phyloP scores from a whole-genome alignment of 2,888 invertebrate genomes.

The Thereva unica region DNA sequence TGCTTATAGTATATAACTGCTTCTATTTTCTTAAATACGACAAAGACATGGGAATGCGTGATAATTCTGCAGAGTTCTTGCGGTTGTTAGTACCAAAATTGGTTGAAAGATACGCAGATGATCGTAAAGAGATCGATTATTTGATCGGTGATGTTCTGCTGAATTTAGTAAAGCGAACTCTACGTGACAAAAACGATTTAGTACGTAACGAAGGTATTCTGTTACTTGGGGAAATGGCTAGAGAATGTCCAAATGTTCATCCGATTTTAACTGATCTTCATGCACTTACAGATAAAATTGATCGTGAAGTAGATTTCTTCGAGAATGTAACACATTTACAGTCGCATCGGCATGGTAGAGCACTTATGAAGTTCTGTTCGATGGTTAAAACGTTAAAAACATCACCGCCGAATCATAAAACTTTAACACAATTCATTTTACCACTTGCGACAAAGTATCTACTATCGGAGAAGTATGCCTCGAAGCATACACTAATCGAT shows the following conservation, averaged over 20 bases:
- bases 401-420: slow-evolving; percentile 65
- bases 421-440: slow-evolving; percentile 81
- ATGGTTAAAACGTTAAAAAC: slow-evolving; percentile 63
- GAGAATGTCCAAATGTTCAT: slow-evolving; percentile 72
- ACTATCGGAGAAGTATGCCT: slow-evolving; percentile 73
- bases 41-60: slow-evolving; percentile 81
- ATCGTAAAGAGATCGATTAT: slow-evolving; percentile 65
- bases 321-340: slow-evolving; percentile 90
- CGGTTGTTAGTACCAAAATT: slow-evolving; percentile 70
- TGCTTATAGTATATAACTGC: slow-evolving; percentile 77
- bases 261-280: slow-evolving; percentile 72
- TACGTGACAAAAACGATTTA: slow-evolving; percentile 71
- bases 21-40: slow-evolving; percentile 76
- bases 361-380: slow-evolving; percentile 74
- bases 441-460: slow-evolving; percentile 83
- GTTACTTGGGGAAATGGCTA: slow-evolving; percentile 75
- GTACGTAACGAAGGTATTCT: slow-evolving; percentile 79
- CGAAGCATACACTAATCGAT: slow-evolving; percentile 81
- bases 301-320: slow-evolving; percentile 91
- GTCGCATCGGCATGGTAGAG: slow-evolving; percentile 81
- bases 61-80: slow-evolving; percentile 75
- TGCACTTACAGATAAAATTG: slow-evolving; percentile 68
- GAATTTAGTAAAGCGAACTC: slow-evolving; percentile 70
- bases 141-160: slow-evolving; percentile 76
- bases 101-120: slow-evolving; percentile 62